Evolutionary conservation across 2,797 vertebrate species (phyloP).

Genomic region (Acropternis orthonyx): DNA sequence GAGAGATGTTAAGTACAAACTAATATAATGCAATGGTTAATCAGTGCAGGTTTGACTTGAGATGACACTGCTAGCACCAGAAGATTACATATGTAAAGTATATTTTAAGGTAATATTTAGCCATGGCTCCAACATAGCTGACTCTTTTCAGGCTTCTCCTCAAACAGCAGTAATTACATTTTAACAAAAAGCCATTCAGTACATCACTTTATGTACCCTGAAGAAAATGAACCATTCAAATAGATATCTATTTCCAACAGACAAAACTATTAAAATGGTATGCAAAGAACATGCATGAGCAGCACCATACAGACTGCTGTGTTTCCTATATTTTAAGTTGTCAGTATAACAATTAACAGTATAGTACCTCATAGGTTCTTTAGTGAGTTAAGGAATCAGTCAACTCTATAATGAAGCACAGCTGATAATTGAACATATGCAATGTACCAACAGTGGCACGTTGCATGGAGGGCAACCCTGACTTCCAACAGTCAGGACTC

Average conservation of each 20-base stretch:
- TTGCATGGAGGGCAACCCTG: neutral
- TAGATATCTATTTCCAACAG: neutral
- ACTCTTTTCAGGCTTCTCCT: neutral
- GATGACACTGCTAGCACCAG: neutral
- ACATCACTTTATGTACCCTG: neutral
- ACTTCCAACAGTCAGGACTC: neutral
- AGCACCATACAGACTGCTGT: neutral
- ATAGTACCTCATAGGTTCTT: neutral
- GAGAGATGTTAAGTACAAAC: neutral
- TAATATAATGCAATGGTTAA: neutral
- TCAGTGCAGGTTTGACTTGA: neutral
- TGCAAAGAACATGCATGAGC: neutral
- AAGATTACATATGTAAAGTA: neutral
- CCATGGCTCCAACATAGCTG: neutral
- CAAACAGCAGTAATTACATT: neutral
- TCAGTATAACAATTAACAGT: neutral
- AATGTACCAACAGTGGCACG: neutral
- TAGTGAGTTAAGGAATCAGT: neutral
- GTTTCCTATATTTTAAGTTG: neutral
- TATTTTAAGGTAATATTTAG: neutral
- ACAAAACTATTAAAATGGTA: neutral
- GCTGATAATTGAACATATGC: neutral
- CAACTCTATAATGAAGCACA: neutral
- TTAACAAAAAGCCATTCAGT: neutral
- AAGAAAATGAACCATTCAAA: neutral